Percentiles rank a stretch among this genome's conserved stretches.
Conservation (phyloP, 2,797 vertebrate species). For the Anisognathus igniventris region DNA sequence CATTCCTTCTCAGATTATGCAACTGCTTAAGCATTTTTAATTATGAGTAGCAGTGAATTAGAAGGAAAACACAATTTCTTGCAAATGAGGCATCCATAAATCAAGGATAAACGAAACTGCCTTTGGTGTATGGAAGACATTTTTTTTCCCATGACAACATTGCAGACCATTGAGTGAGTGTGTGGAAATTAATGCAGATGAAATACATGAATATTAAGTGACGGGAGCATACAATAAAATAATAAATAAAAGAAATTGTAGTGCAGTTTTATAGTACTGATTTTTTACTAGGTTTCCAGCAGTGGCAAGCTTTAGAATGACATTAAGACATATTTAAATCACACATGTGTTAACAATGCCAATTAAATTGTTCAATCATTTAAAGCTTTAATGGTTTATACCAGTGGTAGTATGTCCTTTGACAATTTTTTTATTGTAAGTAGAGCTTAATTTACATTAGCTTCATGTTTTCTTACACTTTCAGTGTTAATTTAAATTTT, state of each 20-base stretch:
- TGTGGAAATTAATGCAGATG: slow-evolving; percentile 10
- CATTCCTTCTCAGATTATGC: neutral
- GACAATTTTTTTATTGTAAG: neutral
- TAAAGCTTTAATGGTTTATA: neutral
- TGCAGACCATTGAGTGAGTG: neutral
- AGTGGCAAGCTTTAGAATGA: neutral
- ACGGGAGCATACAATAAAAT: neutral
- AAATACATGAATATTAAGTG: neutral
- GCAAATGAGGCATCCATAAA: neutral
- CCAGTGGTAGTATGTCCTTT: neutral
- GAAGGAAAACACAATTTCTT: neutral
- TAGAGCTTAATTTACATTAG: neutral
- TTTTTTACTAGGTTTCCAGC: neutral
- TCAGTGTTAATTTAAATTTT: neutral
- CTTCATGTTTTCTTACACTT: neutral
- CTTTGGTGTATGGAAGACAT: neutral
- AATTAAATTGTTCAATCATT: neutral
- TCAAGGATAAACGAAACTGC: neutral
- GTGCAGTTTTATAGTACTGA: neutral
- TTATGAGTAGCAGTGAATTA: neutral
- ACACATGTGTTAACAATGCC: neutral
- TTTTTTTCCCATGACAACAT: neutral
- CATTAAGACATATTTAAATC: neutral
- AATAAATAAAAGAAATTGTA: neutral
- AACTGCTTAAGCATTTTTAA: neutral